phyloP scores from a whole-genome alignment of 2,888 invertebrate species.

The Nomada lathburiana region DNA sequence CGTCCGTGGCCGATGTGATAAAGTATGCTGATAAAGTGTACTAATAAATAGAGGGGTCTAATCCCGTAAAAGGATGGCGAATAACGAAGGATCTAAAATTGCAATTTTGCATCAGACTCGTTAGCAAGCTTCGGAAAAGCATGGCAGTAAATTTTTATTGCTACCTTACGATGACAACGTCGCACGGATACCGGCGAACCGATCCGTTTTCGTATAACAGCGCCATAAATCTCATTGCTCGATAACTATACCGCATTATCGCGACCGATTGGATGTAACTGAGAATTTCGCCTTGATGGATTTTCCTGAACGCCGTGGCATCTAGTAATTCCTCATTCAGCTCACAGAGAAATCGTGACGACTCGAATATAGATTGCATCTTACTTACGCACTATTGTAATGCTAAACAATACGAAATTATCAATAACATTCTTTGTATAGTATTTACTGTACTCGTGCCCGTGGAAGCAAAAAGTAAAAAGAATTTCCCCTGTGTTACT shows the following conservation, averaged over 20 bases:
- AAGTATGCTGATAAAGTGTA: conserved; percentile 20
- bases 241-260: conserved; percentile 69
- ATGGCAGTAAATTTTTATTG: conserved; percentile 83
- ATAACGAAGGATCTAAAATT: conserved; percentile 43
- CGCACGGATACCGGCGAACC: conserved; percentile 72
- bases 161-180: conserved; percentile 81
- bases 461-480: too few species aligned
- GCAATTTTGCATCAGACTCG: conserved; percentile 58
- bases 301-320: conserved; percentile 48
- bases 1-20: neutral
- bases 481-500: too few species aligned
- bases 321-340: conserved; percentile 23
- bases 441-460: too few species aligned
- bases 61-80: conserved; percentile 32
- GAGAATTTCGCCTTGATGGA: conserved; percentile 63
- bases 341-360: neutral
- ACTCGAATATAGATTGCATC: neutral
- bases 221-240: conserved; percentile 74
- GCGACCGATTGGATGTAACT: conserved; percentile 50
- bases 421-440: too few species aligned
- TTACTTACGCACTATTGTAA: too few species aligned
- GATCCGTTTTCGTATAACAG: conserved; percentile 81
- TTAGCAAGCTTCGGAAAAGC: conserved; percentile 60
- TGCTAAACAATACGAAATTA: too few species aligned
- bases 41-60: conserved; percentile 31